Evolutionary conservation across 2,888 invertebrate species (phyloP).

Genomic region (Petrolisthes cinctipes): DNA sequence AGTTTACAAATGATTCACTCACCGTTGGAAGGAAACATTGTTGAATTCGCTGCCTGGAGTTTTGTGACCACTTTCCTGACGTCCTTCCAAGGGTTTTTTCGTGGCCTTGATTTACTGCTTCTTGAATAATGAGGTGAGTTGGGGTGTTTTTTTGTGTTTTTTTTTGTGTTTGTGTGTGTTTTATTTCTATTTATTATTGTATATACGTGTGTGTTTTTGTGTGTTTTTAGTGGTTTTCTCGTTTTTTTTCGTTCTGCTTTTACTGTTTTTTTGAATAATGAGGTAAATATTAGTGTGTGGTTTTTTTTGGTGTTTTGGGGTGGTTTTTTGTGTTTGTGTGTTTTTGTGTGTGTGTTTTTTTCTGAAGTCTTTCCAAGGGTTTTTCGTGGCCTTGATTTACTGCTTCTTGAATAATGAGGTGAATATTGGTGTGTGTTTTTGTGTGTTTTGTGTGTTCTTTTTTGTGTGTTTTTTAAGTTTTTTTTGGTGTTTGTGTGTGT

Average conservation of each 20-base stretch:
- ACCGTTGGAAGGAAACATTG: conserved; percentile 77
- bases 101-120: conserved; percentile 86
- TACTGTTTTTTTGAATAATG: neutral
- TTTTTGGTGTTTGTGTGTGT: too few relatives aligned
- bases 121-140: conserved; percentile 82
- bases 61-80: conserved; percentile 83
- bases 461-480: neutral
- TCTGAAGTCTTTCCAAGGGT: conserved; percentile 85
- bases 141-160: conserved; percentile 11
- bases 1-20: conserved; percentile 80
- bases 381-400: conserved; percentile 82
- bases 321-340: conserved; percentile 21
- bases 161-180: conserved; percentile 34
- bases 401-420: conserved; percentile 89
- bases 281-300: too few relatives aligned
- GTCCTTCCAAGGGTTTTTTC: conserved; percentile 85
- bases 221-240: conserved; percentile 26
- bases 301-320: neutral
- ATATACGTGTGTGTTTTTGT: conserved; percentile 40
- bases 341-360: conserved; percentile 76
- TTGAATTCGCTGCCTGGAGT: conserved; percentile 83
- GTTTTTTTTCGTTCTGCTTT: neutral
- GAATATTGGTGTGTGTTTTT: conserved; percentile 66
- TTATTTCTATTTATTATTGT: too few relatives aligned
- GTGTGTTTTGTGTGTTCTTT: neutral